Evolutionary conservation across 2,113 vertebrate genomes (phyloP), one percentile per base, ranked within the genome.

Genomic region (Eublepharis macularius): DNA sequence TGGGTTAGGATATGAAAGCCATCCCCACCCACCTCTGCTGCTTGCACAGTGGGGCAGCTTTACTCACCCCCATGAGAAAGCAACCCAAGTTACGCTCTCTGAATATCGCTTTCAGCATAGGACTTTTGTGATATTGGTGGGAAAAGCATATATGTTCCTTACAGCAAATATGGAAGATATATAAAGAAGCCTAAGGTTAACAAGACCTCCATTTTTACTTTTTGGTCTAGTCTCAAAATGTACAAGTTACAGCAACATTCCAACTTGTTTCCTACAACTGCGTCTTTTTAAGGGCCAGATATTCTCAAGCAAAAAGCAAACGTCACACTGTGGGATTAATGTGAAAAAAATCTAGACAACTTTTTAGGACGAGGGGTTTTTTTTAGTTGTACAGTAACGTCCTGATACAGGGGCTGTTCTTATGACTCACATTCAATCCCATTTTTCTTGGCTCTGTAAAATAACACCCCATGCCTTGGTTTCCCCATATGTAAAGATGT

Each of bases 401-500:
- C 49, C 14, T 41, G 26, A 9, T 51, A 34, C 13, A 70, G 12
- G 16, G 17, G 45, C 24, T 66, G 26, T 79, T 70, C 13, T 70
- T 43, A 26, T 45, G 32, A 16, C 32, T 39, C 21, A 26, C 16
- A 17, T n/a, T 36, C 41, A 57, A 11, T 5, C 43, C 69, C 16
- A 43, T 45, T 78, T 85, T 5, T 80, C 68, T 29, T 73, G 29
- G 8, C 60, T 83, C 39, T 60, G 60, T n/a, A n/a, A 2, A 57
- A 51, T 72, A 79, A 78, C 6, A 49, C 3, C 60, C 16, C 16
- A 4, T 45, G 5, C 29, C 51, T 51, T 76, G 17, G 76, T 83
- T 91, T 86, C 34, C 16, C 83, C 51, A 45, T 73, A 5, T 87
- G 49, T 16, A 80, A 80, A 69, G 68, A 73, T 60, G 7, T 47